phyloP scores from a whole-genome alignment of 2,888 invertebrate genomes.

The Brenthis hecate region DNA sequence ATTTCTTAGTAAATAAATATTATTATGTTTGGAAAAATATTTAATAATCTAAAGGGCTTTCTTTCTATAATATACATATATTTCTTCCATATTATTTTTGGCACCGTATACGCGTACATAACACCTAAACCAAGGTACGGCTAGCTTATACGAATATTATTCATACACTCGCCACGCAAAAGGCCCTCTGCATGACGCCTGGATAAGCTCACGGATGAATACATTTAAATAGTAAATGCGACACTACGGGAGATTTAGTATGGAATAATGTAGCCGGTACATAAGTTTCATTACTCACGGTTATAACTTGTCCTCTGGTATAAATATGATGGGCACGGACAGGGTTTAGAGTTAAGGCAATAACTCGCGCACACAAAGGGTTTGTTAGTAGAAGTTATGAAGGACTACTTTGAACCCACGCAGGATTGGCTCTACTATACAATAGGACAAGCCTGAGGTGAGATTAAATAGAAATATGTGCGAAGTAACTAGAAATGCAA shows the following conservation, averaged over 20 bases:
- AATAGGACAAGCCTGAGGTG: slow-evolving; percentile 33
- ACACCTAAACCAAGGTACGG: slow-evolving; percentile 27
- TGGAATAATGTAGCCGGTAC: slow-evolving; percentile 72
- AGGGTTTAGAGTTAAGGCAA: slow-evolving; percentile 69
- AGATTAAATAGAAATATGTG: slow-evolving; percentile 31
- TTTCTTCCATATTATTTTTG: not conserved
- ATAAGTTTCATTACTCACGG: slow-evolving; percentile 76
- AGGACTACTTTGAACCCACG: slow-evolving; percentile 69
- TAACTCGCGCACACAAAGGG: slow-evolving; percentile 73
- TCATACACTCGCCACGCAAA: slow-evolving; percentile 69
- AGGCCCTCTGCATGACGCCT: slow-evolving; percentile 74
- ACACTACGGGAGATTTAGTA: slow-evolving; percentile 75
- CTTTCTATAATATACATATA: too few relatives aligned
- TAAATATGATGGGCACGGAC: slow-evolving; percentile 73
- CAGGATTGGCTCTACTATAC: slow-evolving; percentile 48
- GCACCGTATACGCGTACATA: not conserved
- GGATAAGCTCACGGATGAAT: slow-evolving; percentile 78
- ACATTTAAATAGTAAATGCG: slow-evolving; percentile 82
- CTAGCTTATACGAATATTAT: slow-evolving; percentile 71
- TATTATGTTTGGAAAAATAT: not conserved
- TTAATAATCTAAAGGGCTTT: too few relatives aligned
- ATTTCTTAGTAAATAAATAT: not conserved
- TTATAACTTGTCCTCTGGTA: slow-evolving; percentile 72
- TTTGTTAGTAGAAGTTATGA: slow-evolving; percentile 80
- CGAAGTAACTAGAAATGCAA: slow-evolving; percentile 8